phyloP scores from a whole-genome alignment of 2,888 invertebrate genomes.

The Scotopteryx bipunctaria region DNA sequence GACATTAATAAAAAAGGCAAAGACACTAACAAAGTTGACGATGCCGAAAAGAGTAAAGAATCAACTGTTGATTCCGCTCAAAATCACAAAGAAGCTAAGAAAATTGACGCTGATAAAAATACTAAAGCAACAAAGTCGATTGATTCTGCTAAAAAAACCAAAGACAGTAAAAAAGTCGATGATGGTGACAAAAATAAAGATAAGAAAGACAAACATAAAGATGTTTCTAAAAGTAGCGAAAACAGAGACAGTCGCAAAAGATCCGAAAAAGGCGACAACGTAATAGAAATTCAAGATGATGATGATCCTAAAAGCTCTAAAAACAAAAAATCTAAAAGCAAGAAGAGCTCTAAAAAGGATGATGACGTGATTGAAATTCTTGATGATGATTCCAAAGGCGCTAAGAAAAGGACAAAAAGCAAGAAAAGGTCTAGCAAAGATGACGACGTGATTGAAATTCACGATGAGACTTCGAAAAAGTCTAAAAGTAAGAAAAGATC shows the following conservation, averaged over 20 bases:
- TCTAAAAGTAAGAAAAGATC: not conserved
- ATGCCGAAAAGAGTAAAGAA: not conserved
- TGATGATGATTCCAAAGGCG: not conserved
- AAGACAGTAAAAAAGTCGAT: not conserved
- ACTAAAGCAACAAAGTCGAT: not conserved
- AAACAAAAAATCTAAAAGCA: not conserved
- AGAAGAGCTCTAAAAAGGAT: conserved; percentile 3
- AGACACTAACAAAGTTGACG: not conserved
- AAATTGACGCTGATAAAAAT: not conserved
- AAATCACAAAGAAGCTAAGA: not conserved
- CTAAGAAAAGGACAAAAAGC: not conserved
- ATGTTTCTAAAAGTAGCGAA: not conserved
- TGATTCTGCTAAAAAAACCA: not conserved
- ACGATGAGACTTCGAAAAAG: not conserved
- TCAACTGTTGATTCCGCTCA: not conserved
- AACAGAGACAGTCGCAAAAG: not conserved
- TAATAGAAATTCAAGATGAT: conserved; percentile 3
- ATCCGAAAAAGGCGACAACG: not conserved
- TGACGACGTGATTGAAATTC: not conserved
- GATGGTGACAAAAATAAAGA: not conserved
- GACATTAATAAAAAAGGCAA: not conserved
- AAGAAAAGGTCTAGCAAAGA: conserved; percentile 1
- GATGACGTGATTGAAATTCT: not conserved
- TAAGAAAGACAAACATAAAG: not conserved
- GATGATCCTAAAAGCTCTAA: not conserved